Percentiles rank a stretch among this genome's conserved stretches.
These are phyloP conservation scores for Blomia tropicalis DNA, from an alignment of 2,888 invertebrate species.

Conservation along the genomic window DNA sequence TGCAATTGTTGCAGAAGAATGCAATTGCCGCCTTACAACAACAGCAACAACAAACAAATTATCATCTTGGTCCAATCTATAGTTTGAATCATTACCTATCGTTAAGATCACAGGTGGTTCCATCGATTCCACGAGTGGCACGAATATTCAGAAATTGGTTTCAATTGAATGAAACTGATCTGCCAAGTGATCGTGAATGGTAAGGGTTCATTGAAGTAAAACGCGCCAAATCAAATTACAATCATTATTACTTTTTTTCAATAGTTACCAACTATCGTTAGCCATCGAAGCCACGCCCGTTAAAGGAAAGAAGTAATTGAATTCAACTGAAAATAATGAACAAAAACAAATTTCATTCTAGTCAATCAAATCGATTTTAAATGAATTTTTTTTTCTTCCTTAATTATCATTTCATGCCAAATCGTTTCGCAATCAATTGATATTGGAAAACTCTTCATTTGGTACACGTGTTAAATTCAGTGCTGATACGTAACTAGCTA, in stretches of 20 bases:
- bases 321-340: neutral
- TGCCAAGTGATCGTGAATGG: conserved; percentile 26
- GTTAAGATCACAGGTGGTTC: conserved; percentile 6
- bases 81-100: conserved; percentile 7
- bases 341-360: no score
- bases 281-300: neutral
- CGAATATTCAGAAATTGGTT: conserved; percentile 25
- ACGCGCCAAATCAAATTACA: neutral
- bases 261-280: conserved; percentile 4
- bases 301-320: neutral
- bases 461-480: neutral
- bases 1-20: conserved; percentile 67
- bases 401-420: neutral
- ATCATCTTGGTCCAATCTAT: conserved; percentile 16
- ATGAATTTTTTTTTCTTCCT: neutral
- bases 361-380: no score
- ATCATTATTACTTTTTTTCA: neutral
- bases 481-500: no score
- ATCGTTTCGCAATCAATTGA: neutral
- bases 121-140: conserved; percentile 25
- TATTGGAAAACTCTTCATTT: neutral
- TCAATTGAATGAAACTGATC: conserved; percentile 18
- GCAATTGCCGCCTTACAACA: conserved; percentile 23
- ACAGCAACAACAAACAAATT: conserved; percentile 22
- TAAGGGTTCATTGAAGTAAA: neutral